A percentile compares a stretch with the other conserved stretches of the same genome.
These are phyloP conservation scores for Melolontha melolontha DNA, from an alignment of 2,888 invertebrate genomes.

Conservation along the genomic window DNA sequence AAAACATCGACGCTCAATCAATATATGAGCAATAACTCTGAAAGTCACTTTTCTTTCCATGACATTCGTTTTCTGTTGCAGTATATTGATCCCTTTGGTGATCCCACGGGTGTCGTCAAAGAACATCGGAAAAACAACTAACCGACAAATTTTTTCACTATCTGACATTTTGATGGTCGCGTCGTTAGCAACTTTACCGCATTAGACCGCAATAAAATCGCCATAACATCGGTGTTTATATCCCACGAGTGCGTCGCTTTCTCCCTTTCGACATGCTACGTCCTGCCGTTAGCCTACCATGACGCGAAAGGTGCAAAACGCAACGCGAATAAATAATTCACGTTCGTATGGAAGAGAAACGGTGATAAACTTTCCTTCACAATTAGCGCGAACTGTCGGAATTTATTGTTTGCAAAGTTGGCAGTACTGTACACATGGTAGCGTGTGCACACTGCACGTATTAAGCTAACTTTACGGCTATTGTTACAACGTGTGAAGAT, in stretches of 20 bases:
- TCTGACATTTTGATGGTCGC: slow-evolving; percentile 37
- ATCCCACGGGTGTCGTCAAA: slow-evolving; percentile 31
- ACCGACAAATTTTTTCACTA: slow-evolving; percentile 34
- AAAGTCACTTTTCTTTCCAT: too few species aligned
- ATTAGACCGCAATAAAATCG: slow-evolving; percentile 37
- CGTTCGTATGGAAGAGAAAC: slow-evolving; percentile 1
- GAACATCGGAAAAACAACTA: slow-evolving; percentile 14
- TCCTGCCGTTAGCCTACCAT: too few species aligned
- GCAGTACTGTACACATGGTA: slow-evolving; percentile 4
- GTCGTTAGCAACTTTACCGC: slow-evolving; percentile 38
- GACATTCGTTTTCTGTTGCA: too few species aligned
- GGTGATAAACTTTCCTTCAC: slow-evolving; percentile 28
- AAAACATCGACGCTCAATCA: background rate
- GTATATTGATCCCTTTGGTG: slow-evolving; percentile 24
- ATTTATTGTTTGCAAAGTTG: slow-evolving; percentile 33
- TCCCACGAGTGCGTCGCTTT: slow-evolving; percentile 16
- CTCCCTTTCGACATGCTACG: slow-evolving; percentile 4
- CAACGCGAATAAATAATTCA: slow-evolving; percentile 22
- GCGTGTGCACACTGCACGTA: slow-evolving; percentile 8
- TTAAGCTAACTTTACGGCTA: slow-evolving; percentile 24
- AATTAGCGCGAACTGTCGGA: slow-evolving; percentile 35
- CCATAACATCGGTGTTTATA: slow-evolving; percentile 32
- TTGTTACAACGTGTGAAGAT: slow-evolving; percentile 9
- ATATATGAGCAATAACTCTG: background rate
- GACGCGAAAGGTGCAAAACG: slow-evolving; percentile 13